phyloP scores from a whole-genome alignment of 1,140 invertebrate species.

The Tenebrio molitor region DNA sequence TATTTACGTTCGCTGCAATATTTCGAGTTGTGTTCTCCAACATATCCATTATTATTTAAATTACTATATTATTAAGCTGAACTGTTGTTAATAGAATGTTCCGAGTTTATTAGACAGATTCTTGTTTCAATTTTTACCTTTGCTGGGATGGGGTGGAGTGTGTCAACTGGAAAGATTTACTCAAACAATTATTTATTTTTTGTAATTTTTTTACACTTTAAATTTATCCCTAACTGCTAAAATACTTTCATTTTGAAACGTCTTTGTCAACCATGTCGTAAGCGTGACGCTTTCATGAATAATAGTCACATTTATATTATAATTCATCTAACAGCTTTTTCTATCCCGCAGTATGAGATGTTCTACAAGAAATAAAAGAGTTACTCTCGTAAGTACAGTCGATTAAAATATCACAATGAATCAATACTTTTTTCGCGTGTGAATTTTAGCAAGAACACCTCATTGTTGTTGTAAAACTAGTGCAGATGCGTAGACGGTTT shows the following conservation, averaged over 20 bases:
- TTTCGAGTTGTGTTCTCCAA: not conserved
- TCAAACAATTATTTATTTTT: slow-evolving; percentile 43
- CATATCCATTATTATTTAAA: not conserved
- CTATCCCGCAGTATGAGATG: slow-evolving; percentile 22
- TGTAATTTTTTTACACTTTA: slow-evolving; percentile 31
- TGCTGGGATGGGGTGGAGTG: too few species aligned
- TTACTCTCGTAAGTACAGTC: slow-evolving; percentile 35
- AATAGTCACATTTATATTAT: slow-evolving; percentile 33
- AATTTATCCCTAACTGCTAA: slow-evolving; percentile 37
- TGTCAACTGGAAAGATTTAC: slow-evolving; percentile 22
- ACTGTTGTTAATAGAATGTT: slow-evolving; percentile 21
- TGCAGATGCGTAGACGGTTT: slow-evolving; percentile 4
- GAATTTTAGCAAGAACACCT: slow-evolving; percentile 30
- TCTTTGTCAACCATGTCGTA: slow-evolving; percentile 43
- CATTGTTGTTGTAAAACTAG: slow-evolving; percentile 1
- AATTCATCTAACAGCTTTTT: slow-evolving; percentile 34
- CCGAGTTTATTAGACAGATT: not conserved
- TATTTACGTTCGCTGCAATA: slow-evolving; percentile 11
- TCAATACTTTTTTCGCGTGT: slow-evolving; percentile 25
- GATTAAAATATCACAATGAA: slow-evolving; percentile 48
- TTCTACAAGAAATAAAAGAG: slow-evolving; percentile 22
- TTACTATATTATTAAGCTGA: slow-evolving; percentile 9
- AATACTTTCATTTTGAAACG: slow-evolving; percentile 39
- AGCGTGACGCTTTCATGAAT: slow-evolving; percentile 18
- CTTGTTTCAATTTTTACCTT: too few species aligned